Evolutionary conservation across 2,113 vertebrate species (phyloP), one percentile per base, ranked within the genome.

Genomic region (Symphodus melops): DNA sequence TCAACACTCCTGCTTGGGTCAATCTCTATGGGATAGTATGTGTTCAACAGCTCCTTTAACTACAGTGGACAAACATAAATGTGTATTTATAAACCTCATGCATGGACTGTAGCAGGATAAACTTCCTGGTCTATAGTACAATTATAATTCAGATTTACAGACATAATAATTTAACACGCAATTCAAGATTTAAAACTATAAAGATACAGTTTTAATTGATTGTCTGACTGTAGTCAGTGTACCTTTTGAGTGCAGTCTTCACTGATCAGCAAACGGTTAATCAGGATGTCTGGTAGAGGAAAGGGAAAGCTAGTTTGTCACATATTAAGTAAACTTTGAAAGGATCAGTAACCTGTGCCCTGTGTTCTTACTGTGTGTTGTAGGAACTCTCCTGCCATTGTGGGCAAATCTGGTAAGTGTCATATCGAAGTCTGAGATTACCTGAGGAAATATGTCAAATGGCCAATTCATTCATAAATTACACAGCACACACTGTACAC

Each of bases 401-500:
- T 90, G 91, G 3, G 93, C 91, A 28, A 97, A 97, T 71, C 93
- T 93, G 86, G 94, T 97, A 63, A 97, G 92, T 0, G 96, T 98
- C 96, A 96, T 96, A 86, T 98, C 96, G 20, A 97, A 98, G 90
- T 98, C 96, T 20, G 97, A 96, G 84, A 97, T 95, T 0, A 97
- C 93, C 97, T 98, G 87, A 23, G 63, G 66, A 66, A 83, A 87
- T 9, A 85, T 10, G 25, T 56, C 11, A 8, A 1, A 42, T 54
- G 20, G 10, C 37, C 54, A 41, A 8, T 21, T 0, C 16, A 48
- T 19, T 4, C 8, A 19, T 17, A 48, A 17, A 48, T 16, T 17
- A 19, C 28, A 17, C 20, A 33, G 25, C 49, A 73, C 54, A 64
- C 5, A 60, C 37, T n/a, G n/a, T n/a, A 46, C 5, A 21, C 7